phyloP scores from a whole-genome alignment of 2,888 invertebrate species.

The Pammene fasciana region DNA sequence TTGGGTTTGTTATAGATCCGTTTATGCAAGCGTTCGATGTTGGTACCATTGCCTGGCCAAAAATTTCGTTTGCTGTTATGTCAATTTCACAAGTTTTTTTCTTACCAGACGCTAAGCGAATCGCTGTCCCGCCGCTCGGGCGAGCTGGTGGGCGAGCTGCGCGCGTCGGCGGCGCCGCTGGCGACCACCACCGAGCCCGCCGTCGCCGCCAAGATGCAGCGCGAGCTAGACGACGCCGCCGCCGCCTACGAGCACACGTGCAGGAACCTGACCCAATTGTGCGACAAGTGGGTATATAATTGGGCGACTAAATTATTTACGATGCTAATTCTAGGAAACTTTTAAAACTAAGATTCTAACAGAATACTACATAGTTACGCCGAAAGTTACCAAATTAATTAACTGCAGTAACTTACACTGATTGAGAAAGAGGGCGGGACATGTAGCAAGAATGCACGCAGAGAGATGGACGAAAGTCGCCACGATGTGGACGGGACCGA shows the following conservation, averaged over 20 bases:
- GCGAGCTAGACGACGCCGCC: conserved; percentile 90
- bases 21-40: no score
- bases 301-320: neutral
- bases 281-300: conserved; percentile 79
- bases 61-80: no score
- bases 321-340: neutral
- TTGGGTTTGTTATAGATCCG: neutral
- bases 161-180: conserved; percentile 87
- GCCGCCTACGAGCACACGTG: conserved; percentile 92
- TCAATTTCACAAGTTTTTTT: neutral
- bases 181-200: conserved; percentile 87
- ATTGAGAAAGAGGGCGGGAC: no score
- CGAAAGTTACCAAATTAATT: no score
- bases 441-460: no score
- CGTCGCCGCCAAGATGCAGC: conserved; percentile 88
- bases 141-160: conserved; percentile 87
- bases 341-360: no score
- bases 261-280: conserved; percentile 88
- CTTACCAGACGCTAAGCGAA: conserved; percentile 87
- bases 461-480: no score
- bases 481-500: no score
- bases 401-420: no score
- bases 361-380: no score
- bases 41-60: no score
- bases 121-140: conserved; percentile 90